phyloP scores from a whole-genome alignment of 2,797 vertebrate genomes.

The Fistularia commersonii region DNA sequence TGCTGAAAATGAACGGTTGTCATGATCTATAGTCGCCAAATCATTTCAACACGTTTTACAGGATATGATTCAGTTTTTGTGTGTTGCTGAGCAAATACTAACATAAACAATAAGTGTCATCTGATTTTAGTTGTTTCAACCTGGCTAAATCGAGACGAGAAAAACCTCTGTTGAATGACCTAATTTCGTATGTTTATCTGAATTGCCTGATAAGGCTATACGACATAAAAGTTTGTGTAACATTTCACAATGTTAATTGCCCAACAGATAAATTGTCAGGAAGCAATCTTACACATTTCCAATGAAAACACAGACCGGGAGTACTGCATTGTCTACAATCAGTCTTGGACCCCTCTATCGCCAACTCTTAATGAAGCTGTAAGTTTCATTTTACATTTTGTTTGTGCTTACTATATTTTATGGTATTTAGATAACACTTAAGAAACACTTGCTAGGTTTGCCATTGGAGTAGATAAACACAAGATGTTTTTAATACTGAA shows the following conservation, averaged over 20 bases:
- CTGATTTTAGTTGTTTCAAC: too few species aligned
- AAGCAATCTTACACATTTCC: constrained; percentile 82
- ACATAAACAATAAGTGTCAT: too few species aligned
- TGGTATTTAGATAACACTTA: too few species aligned
- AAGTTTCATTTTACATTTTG: constrained; percentile 56
- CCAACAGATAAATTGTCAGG: constrained; percentile 79
- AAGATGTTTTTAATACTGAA: too few species aligned
- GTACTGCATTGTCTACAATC: constrained; percentile 86
- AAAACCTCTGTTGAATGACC: not conserved
- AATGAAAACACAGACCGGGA: constrained; percentile 61
- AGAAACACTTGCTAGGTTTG: too few species aligned
- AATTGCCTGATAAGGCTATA: not conserved
- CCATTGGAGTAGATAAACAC: too few species aligned
- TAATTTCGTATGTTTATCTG: not conserved
- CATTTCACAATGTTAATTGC: constrained; percentile 11
- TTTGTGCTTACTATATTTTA: not conserved
- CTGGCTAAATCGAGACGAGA: too few species aligned
- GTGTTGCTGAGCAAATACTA: too few species aligned
- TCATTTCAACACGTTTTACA: too few species aligned
- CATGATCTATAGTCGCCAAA: too few species aligned
- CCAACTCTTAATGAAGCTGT: constrained; percentile 77
- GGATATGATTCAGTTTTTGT: too few species aligned
- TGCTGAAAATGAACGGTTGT: too few species aligned
- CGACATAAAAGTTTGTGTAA: not conserved
- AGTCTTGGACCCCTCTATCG: constrained; percentile 77